Evolutionary conservation across 2,888 invertebrate genomes (phyloP).

Genomic region (Cephus rjabovi): DNA sequence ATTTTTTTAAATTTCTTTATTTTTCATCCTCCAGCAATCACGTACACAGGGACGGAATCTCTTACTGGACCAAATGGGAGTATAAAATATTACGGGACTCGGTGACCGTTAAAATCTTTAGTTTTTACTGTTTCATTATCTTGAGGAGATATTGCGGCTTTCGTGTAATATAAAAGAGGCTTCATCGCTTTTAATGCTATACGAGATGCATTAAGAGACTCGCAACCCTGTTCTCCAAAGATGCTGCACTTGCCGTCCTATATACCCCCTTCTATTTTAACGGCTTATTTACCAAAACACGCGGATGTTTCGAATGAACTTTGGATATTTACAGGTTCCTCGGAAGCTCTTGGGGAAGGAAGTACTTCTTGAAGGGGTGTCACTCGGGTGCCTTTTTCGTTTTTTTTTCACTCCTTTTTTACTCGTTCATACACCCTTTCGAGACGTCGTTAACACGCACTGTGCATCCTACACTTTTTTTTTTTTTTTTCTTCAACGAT

Average conservation of each 20-base stretch:
- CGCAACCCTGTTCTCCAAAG: constrained; percentile 3
- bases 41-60: background rate
- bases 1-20: background rate
- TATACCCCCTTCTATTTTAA: constrained; percentile 20
- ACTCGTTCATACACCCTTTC: background rate
- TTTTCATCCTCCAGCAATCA: background rate
- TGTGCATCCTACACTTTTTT: background rate
- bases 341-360: background rate
- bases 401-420: background rate
- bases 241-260: constrained; percentile 16
- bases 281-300: constrained; percentile 24
- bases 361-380: constrained; percentile 1
- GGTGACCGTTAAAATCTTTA: background rate
- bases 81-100: background rate
- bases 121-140: background rate
- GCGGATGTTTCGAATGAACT: constrained; percentile 18
- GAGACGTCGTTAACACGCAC: background rate
- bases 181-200: background rate
- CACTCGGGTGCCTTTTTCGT: background rate
- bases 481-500: background rate
- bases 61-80: background rate
- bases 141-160: background rate
- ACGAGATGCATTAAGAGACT: constrained; percentile 10
- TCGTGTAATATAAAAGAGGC: background rate
- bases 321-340: constrained; percentile 23